Evolutionary conservation across 2,113 vertebrate genomes (phyloP).

Genomic region (Patagioenas fasciata): DNA sequence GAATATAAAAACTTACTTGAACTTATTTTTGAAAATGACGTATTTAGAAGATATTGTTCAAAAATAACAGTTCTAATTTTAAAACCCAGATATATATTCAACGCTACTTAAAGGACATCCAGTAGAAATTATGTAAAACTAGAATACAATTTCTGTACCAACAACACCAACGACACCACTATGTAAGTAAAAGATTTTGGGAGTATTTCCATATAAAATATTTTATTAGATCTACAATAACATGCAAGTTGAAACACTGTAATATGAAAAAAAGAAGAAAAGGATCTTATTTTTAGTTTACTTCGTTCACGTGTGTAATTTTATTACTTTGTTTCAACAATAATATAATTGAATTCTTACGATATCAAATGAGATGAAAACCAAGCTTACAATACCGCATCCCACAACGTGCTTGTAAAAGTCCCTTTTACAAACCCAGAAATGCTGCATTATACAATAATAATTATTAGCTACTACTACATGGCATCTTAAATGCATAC

Average conservation of each 20-base stretch:
- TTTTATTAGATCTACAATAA: background rate
- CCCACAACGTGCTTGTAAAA: background rate
- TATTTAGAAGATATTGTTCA: background rate
- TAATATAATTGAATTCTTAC: background rate
- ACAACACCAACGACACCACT: fast-evolving
- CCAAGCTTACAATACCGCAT: background rate
- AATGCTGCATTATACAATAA: background rate
- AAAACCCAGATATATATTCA: background rate
- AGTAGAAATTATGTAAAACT: background rate
- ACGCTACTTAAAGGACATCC: background rate
- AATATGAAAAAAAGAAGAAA: background rate
- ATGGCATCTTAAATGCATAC: background rate
- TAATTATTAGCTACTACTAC: background rate
- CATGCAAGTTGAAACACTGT: background rate
- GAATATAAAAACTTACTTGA: background rate
- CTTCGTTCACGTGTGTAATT: background rate
- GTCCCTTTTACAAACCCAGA: background rate
- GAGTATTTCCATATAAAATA: background rate
- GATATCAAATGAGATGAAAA: background rate
- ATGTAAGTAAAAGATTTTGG: background rate
- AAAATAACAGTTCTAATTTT: background rate
- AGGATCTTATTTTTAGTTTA: background rate
- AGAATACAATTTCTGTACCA: background rate
- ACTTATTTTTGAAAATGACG: background rate
- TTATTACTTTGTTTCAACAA: background rate